phyloP scores from a whole-genome alignment of 2,888 invertebrate genomes.

The Geophilus truncorum region DNA sequence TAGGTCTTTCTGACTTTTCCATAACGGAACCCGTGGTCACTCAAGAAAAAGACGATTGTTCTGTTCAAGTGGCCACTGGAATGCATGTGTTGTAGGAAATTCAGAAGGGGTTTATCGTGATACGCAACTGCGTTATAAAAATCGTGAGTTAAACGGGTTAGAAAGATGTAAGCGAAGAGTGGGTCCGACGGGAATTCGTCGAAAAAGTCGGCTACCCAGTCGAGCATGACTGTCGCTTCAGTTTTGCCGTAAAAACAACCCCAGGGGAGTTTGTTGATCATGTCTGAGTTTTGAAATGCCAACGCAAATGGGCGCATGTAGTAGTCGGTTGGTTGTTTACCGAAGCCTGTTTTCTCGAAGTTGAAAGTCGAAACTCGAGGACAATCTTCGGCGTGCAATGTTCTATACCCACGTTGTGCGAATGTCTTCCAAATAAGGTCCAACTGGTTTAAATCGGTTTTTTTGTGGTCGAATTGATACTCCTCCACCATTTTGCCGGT shows the following conservation, averaged over 20 bases:
- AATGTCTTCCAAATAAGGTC: slow-evolving; percentile 47
- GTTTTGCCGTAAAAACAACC: neutral
- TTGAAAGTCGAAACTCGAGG: slow-evolving; percentile 45
- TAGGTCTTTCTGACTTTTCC: neutral
- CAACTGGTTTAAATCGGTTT: slow-evolving; percentile 42
- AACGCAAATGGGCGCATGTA: slow-evolving; percentile 46
- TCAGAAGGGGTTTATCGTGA: slow-evolving; percentile 62
- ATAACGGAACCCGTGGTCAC: slow-evolving; percentile 48
- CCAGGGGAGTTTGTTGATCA: slow-evolving; percentile 27
- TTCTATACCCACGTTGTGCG: slow-evolving; percentile 43
- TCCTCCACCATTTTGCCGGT: slow-evolving; percentile 59
- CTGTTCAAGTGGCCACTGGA: neutral
- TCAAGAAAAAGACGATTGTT: slow-evolving; percentile 56
- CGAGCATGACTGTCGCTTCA: slow-evolving; percentile 54
- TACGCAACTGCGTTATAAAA: slow-evolving; percentile 69
- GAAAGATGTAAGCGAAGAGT: slow-evolving; percentile 80
- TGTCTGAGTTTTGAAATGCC: slow-evolving; percentile 44
- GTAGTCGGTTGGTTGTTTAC: slow-evolving; percentile 45
- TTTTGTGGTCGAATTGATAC: neutral
- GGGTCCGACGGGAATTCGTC: slow-evolving; percentile 57
- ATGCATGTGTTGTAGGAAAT: slow-evolving; percentile 42
- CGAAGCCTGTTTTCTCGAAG: slow-evolving; percentile 45
- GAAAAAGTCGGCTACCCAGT: slow-evolving; percentile 67
- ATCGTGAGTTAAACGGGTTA: slow-evolving; percentile 76
- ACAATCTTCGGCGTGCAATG: slow-evolving; percentile 47